Base-by-base conservation (phyloP, 1,140 invertebrate species). In the Pollicipes pollicipes region DNA sequence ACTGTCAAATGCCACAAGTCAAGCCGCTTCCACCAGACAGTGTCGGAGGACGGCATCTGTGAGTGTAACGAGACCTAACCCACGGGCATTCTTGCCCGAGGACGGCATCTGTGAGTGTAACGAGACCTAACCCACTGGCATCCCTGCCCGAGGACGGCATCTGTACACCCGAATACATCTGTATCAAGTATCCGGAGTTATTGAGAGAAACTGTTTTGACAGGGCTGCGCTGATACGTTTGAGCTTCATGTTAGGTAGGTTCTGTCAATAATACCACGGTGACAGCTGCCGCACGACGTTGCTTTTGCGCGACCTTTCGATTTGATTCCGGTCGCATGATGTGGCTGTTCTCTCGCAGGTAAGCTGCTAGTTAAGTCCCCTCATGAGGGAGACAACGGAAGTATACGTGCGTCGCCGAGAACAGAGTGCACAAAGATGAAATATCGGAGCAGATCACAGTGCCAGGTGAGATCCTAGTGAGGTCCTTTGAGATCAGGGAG, bases 381-480 rank as follows among this genome's bases (percentile, higher is more conserved):
- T 0, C 72, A 74, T 32, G 73, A 74, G 24, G 73, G 82, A 66
- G 90, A 93, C 77, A 86, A 83, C 73, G 89, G 87, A 81, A 84
- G 70, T 91, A 92, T 76, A 86, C 84, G 6, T 91, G 89, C 75
- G 84, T 84, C 76, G 89, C 89, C 24, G 86, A 88, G 76, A 89
- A 86, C 76, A 69, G 73, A 29, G 81, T 84, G 37, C 84, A 85
- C 80, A 84, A 82, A 58, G 88, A 90, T 74, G 85, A 90, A 75
- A 87, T 88, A 68, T 84, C 83, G n/a, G 85, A 89, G 74, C 80
- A 84, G 68, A 85, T 92, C 63, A 83, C 85, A 69, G 88, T 90
- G 77, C 82, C 84, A 76, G 88, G 88, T 87, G 79, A 77, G 75
- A 71, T 66, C 72, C 28, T 29, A 64, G 77, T 71, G 79, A 81